phyloP scores from a whole-genome alignment of 2,113 vertebrate species.

The Synchiropus splendidus region DNA sequence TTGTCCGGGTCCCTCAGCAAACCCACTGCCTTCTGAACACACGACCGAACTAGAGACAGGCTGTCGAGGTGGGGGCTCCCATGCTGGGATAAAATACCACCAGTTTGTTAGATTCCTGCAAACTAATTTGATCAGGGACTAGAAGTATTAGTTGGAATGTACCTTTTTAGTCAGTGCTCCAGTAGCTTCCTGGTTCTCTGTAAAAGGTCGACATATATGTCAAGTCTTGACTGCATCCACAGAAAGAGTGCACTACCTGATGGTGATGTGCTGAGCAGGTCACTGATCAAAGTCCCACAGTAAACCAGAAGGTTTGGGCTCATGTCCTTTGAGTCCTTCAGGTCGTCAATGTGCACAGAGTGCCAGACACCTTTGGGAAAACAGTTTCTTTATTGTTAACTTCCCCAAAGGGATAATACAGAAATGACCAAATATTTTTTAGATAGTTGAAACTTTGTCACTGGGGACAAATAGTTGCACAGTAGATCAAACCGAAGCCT shows the following conservation, averaged over 20 bases:
- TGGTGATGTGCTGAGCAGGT: slow-evolving; percentile 33
- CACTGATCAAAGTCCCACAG: slow-evolving; percentile 44
- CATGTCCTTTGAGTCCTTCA: slow-evolving; percentile 78
- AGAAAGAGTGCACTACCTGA: slow-evolving; percentile 22
- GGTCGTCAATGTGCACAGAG: slow-evolving; percentile 90
- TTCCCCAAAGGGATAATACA: too few relatives aligned
- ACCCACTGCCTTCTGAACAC: slow-evolving; percentile 83
- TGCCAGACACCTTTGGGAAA: slow-evolving; percentile 77
- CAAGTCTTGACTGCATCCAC: too few relatives aligned
- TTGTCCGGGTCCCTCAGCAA: slow-evolving; percentile 75
- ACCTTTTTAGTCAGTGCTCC: too few relatives aligned
- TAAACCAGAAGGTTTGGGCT: slow-evolving; percentile 67
- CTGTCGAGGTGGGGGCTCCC: slow-evolving; percentile 57
- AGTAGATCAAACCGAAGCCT: slow-evolving; percentile 67
- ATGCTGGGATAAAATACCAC: too few relatives aligned
- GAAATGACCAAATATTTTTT: too few relatives aligned
- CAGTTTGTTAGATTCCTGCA: too few relatives aligned
- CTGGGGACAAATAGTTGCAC: neutral
- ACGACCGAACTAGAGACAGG: slow-evolving; percentile 77
- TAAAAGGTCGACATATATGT: slow-evolving; percentile 1
- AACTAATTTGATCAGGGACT: too few relatives aligned
- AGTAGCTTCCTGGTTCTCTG: slow-evolving; percentile 6
- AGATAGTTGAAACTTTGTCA: slow-evolving; percentile 2
- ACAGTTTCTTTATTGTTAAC: neutral
- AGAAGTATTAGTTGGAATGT: too few relatives aligned